Evolutionary conservation across 2,888 invertebrate species (phyloP).

Genomic region (Mactromeris polynyma): DNA sequence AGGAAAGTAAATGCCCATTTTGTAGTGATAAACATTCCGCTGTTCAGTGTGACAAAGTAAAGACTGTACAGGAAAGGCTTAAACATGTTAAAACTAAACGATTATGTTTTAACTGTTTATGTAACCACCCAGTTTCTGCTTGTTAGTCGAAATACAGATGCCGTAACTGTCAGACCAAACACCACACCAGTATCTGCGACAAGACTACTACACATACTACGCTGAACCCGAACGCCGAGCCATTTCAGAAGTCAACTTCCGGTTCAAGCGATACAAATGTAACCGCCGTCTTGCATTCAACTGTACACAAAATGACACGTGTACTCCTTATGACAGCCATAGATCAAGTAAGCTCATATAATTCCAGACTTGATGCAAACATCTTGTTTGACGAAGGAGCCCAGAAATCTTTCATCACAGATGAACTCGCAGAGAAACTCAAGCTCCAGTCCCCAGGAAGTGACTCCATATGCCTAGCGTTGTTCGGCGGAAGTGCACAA

Average conservation of each 20-base stretch:
- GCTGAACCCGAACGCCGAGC: background rate
- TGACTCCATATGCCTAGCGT: conserved; percentile 22
- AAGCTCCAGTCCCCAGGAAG: conserved; percentile 9
- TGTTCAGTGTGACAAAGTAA: too few species aligned
- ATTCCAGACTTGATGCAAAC: background rate
- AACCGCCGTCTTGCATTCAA: background rate
- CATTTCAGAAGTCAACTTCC: too few species aligned
- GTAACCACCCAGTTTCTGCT: too few species aligned
- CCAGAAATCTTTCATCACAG: conserved; percentile 9
- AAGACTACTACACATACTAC: background rate
- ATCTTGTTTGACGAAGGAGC: conserved; percentile 20
- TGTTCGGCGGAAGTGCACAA: conserved; percentile 10
- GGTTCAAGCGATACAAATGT: too few species aligned
- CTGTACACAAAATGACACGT: background rate
- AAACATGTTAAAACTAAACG: too few species aligned
- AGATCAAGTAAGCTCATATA: background rate
- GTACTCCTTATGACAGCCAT: conserved; percentile 8
- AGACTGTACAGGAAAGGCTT: too few species aligned
- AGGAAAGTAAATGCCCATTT: too few species aligned
- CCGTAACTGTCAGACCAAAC: background rate
- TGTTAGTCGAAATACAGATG: too few species aligned
- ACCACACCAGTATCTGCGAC: conserved; percentile 11
- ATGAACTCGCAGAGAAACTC: background rate
- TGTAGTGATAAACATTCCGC: too few species aligned
- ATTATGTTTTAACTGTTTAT: too few species aligned